Evolutionary conservation across 2,113 vertebrate genomes (phyloP), one percentile per base, ranked within the genome.

Genomic region (Carassius carassius): DNA sequence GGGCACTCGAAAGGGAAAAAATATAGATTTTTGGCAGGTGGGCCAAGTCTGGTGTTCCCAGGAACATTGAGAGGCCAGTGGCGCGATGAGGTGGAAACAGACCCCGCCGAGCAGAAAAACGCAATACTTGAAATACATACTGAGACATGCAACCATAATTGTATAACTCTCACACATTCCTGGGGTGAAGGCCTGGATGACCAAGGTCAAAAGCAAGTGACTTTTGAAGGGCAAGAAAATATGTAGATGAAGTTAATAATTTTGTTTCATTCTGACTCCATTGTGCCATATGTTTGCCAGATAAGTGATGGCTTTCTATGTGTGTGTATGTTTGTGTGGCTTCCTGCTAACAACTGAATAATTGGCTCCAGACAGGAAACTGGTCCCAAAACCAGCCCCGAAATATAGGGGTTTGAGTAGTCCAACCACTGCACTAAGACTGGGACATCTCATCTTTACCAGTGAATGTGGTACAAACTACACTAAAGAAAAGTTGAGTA

Each of bases 211-310:
- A 41, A 25, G 23, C 2, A 14, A 5, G 23, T 13, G 63, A 35
- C 17, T 81, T 69, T n/a, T 1, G 11, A 63, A 47, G 37, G 78
- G 8, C n/a, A 44, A 19, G 19, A 78, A 70, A 70, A 70, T 62
- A 58, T 21, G 29, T 58, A 74, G 25, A 56, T 69, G 21, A 69
- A 51, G 17, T 49, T 74, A 29, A 19, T 6, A 47, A 67, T 69
- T 82, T 44, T 47, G 70, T 65, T 82, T 81, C 17, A 35, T 58
- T 56, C 67, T 82, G 41, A 62, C 14, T 54, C 65, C 35, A 19
- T 62, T 70, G 37, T 78, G 35, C 35, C 80, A 85, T 83, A 81
- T 88, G 87, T 23, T 80, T 47, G 56, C 84, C 84, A 88, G 84
- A 83, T 85, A 83, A 82, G 78, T 60, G 70, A 29, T 77, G 10